Evolutionary conservation across 2,113 vertebrate genomes (phyloP).

Genomic region (Pteruthius melanotis): DNA sequence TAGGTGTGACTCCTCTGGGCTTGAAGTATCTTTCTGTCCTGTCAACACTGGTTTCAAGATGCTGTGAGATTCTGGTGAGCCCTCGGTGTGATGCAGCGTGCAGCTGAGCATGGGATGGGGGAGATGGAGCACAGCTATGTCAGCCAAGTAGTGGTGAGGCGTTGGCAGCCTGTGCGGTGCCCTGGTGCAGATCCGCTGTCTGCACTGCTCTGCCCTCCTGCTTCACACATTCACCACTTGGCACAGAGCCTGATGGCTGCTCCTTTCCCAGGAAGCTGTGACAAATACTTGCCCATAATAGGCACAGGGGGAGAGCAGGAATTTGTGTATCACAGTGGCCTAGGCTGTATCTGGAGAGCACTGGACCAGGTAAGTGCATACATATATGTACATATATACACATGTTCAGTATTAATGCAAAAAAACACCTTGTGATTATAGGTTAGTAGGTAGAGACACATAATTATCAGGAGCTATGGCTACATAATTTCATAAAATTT

Average conservation of each 20-base stretch:
- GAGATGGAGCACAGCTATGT: background rate
- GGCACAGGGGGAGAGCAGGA: background rate
- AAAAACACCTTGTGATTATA: background rate
- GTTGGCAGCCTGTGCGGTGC: background rate
- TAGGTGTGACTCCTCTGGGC: background rate
- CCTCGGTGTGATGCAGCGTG: background rate
- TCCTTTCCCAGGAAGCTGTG: background rate
- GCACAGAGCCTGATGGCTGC: background rate
- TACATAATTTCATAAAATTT: background rate
- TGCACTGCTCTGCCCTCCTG: background rate
- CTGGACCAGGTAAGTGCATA: background rate
- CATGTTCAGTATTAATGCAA: background rate
- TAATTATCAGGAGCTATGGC: background rate
- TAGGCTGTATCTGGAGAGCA: background rate
- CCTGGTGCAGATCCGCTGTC: background rate
- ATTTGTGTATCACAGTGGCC: fast-evolving
- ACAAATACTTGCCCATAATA: background rate
- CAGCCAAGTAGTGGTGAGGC: background rate
- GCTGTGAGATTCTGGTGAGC: background rate
- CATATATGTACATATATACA: background rate
- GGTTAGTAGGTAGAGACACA: background rate
- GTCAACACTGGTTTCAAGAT: background rate
- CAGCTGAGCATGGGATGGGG: fast-evolving
- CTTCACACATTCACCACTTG: background rate
- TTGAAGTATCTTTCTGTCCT: background rate